Conservation (phyloP, 2,888 invertebrate species). For the Labia minor region DNA sequence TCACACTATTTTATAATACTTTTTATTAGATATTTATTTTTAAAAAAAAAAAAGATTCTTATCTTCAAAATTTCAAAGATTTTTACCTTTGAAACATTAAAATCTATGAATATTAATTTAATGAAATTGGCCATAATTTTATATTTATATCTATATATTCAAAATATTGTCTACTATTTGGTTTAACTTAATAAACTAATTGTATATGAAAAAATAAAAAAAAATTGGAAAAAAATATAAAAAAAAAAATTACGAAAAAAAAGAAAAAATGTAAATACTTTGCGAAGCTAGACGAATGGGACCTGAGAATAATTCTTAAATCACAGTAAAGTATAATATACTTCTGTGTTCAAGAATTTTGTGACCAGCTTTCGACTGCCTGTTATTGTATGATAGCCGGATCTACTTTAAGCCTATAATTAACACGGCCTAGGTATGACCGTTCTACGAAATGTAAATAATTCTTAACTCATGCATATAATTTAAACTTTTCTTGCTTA, state of each 20-base stretch:
- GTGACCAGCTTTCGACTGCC: slow-evolving; percentile 25
- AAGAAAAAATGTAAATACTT: not conserved
- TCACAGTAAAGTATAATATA: not conserved
- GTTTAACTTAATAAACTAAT: too few species aligned
- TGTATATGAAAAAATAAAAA: too few species aligned
- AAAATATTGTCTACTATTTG: too few species aligned
- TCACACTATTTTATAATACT: too few species aligned
- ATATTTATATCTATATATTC: too few species aligned
- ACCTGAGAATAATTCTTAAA: slow-evolving; percentile 13
- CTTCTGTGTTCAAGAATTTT: slow-evolving; percentile 20
- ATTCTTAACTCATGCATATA: not conserved
- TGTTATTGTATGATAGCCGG: slow-evolving; percentile 23
- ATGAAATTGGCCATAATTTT: too few species aligned
- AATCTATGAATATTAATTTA: too few species aligned
- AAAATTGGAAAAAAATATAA: too few species aligned
- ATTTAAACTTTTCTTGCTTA: slow-evolving; percentile 3
- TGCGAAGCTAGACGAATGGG: slow-evolving; percentile 13
- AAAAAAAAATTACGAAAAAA: not conserved
- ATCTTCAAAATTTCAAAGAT: too few species aligned
- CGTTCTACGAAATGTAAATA: not conserved
- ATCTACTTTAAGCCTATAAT: slow-evolving; percentile 14
- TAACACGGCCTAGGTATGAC: not conserved
- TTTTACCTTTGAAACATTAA: too few species aligned
- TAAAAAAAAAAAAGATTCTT: too few species aligned
- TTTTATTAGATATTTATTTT: too few species aligned